Evolutionary conservation across 1,140 invertebrate genomes (phyloP), one percentile per base, ranked within the genome.

Genomic region (Euura lappo): DNA sequence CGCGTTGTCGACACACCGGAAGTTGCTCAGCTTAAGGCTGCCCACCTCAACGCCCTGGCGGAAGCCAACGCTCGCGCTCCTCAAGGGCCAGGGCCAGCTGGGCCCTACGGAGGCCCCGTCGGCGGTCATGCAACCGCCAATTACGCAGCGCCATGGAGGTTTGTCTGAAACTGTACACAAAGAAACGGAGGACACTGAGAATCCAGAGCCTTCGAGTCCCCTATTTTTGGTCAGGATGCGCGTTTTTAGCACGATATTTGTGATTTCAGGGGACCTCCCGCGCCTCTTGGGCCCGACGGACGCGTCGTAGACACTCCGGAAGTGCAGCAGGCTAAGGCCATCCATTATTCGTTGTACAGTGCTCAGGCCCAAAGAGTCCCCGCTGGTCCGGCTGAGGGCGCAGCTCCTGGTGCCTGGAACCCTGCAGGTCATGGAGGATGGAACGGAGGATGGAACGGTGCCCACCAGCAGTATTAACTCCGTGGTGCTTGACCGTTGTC

Each of bases 1-100:
- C 89, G 90, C 71, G 90, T 92, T 66, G 88, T 91, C 0, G 91
- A 92, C 66, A 91, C 91, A 4, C 90, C 90, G 70, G 91, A 91
- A 80, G 91, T 92, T 1, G 89, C 90, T 67, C 89, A 90, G 70
- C 86, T 91, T 6, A 91, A 90, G 77, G 88, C 89, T n/a, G 88
- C 89, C 6, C 91, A 92, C 78, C 83, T 89, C 70, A 88, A 89
- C 6, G 90, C 90, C 13, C 74, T 91, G 79, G 86, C 89, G 51
- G 87, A 89, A 6, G 89, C 89, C 3, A 84, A 88, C 65, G 88
- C 89, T 7, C 86, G 88, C 1, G 86, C 85, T 2, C 86, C 88
- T 2, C 88, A 87, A 72, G 88, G 84, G 11, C 83, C 78, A 0
- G 76, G 84, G 28, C 85, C 76, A 4, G 83, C 75, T 11, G 60